phyloP scores from a whole-genome alignment of 2,888 invertebrate species.

The Megalurothrips usitatus region DNA sequence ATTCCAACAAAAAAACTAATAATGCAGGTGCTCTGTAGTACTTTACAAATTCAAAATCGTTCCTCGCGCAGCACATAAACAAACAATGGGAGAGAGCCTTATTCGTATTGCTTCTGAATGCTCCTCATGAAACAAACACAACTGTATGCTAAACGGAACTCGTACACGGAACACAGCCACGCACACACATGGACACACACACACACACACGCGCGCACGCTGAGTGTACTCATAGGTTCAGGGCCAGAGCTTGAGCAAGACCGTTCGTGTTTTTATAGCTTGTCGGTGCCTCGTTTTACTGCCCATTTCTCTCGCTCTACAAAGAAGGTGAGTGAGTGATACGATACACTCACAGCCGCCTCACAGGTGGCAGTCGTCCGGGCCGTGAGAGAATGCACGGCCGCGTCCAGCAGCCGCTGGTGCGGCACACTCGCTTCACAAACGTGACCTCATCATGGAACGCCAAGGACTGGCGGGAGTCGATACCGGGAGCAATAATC shows the following conservation, averaged over 20 bases:
- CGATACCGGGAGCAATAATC: no score
- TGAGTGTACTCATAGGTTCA: not conserved
- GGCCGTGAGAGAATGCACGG: not conserved
- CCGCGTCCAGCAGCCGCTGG: not conserved
- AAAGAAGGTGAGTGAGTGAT: not conserved
- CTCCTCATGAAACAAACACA: not conserved
- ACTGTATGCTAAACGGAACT: slow-evolving; percentile 13
- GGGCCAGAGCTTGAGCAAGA: slow-evolving; percentile 3
- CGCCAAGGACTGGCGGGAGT: no score
- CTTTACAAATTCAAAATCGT: not conserved
- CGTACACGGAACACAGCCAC: not conserved
- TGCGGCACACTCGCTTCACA: not conserved
- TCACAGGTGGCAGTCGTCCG: not conserved
- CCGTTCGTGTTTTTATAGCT: not conserved
- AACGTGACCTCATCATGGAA: not conserved
- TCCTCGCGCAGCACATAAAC: not conserved
- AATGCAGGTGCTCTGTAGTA: not conserved
- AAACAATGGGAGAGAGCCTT: not conserved
- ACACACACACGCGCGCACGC: not conserved
- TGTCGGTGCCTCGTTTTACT: slow-evolving; percentile 14
- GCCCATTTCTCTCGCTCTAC: slow-evolving; percentile 25
- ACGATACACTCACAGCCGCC: not conserved
- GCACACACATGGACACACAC: not conserved
- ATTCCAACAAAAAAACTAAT: not conserved
- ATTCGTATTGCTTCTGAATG: no score